These are phyloP conservation scores for Ruditapes philippinarum DNA, from an alignment of 1,140 invertebrate species.

Conservation along the genomic window DNA sequence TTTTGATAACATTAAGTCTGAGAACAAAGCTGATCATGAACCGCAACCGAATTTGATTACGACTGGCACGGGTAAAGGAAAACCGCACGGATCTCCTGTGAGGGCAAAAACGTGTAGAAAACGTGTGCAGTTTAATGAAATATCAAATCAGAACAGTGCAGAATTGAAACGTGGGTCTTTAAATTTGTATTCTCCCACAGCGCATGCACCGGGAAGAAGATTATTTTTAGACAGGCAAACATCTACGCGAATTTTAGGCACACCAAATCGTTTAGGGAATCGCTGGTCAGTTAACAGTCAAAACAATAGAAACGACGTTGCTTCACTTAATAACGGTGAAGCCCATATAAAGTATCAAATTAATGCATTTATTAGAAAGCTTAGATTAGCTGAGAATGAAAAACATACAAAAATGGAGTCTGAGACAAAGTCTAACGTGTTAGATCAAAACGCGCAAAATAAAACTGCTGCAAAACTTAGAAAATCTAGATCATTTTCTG, in stretches of 20 bases:
- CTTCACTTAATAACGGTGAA: conserved; percentile 8
- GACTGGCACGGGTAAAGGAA: conserved; percentile 49
- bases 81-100: conserved; percentile 25
- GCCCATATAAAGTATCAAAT: conserved; percentile 53
- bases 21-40: background rate
- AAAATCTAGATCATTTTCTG: conserved; percentile 21
- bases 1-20: background rate
- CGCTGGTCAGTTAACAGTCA: background rate
- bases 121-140: conserved; percentile 53
- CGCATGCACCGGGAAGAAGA: background rate
- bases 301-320: background rate
- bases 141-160: background rate
- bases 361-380: conserved; percentile 52
- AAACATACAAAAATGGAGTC: background rate
- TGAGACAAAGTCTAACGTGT: background rate
- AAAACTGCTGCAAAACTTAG: conserved; percentile 42
- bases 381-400: conserved; percentile 38
- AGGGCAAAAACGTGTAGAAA: conserved; percentile 51
- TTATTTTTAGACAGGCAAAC: conserved; percentile 32
- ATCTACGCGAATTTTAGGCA: conserved; percentile 7
- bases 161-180: background rate
- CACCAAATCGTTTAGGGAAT: background rate
- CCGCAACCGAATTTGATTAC: conserved; percentile 41
- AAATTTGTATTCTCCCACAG: background rate
- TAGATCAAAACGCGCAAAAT: conserved; percentile 4